Evolutionary conservation across 2,113 vertebrate genomes (phyloP).

Genomic region (Eptesicus fuscus): DNA sequence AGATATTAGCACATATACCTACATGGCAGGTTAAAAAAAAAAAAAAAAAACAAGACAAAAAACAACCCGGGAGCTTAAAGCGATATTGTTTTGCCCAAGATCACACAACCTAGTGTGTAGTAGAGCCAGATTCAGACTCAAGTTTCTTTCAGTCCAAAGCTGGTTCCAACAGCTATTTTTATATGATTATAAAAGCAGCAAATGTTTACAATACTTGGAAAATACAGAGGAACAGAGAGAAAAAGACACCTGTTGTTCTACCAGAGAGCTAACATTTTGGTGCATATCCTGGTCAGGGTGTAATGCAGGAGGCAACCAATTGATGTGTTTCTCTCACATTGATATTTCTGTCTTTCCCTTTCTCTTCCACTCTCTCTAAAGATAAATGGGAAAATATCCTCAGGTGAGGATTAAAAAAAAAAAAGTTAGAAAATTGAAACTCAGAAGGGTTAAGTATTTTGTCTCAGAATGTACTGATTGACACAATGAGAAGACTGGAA

Average conservation of each 20-base stretch:
- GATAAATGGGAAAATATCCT: not conserved
- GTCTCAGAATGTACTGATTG: not conserved
- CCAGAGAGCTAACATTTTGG: not conserved
- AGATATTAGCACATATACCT: not conserved
- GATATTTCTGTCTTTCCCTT: too few relatives aligned
- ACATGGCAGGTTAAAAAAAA: not conserved
- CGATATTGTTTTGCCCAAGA: not conserved
- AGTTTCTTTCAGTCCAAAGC: not conserved
- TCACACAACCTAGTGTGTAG: not conserved
- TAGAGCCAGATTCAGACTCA: not conserved
- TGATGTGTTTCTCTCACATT: too few relatives aligned
- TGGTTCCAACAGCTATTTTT: not conserved
- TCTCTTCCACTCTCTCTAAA: not conserved
- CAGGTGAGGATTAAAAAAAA: not conserved
- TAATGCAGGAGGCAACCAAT: too few relatives aligned
- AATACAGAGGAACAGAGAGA: not conserved
- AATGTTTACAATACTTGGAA: not conserved
- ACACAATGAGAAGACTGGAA: not conserved
- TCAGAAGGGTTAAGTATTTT: conserved; percentile 19
- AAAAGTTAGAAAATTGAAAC: conserved; percentile 17
- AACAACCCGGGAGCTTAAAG: not conserved
- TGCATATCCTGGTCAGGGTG: not conserved
- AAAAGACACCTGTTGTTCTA: not conserved
- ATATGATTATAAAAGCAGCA: not conserved
- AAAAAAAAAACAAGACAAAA: not conserved